These are phyloP conservation scores for Cepphus grylle DNA, from an alignment of 2,113 vertebrate genomes.

Conservation along the genomic window DNA sequence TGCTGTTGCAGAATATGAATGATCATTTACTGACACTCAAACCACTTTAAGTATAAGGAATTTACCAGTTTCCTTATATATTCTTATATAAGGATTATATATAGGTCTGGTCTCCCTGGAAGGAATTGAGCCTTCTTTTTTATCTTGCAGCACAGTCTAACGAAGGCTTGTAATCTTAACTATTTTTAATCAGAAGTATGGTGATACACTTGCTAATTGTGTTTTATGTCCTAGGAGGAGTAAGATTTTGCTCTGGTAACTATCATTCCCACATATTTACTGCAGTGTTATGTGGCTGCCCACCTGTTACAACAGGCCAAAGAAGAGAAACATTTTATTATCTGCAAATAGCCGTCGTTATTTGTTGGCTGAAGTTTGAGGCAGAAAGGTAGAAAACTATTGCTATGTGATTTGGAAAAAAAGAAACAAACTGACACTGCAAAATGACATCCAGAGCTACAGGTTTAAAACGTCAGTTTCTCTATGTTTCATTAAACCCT, in stretches of 20 bases:
- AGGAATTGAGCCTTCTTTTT: not conserved
- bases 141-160: not conserved
- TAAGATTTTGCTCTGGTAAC: not conserved
- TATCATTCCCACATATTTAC: not conserved
- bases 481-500: slow-evolving; percentile 63
- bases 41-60: not conserved
- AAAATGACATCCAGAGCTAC: slow-evolving; percentile 28
- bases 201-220: not conserved
- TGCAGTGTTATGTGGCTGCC: not conserved
- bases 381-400: slow-evolving; percentile 20
- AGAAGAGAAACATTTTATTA: slow-evolving; percentile 6
- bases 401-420: not conserved
- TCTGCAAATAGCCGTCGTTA: not conserved
- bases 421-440: not conserved
- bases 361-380: slow-evolving; percentile 6
- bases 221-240: not conserved
- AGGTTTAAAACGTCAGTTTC: slow-evolving; percentile 35
- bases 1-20: not conserved
- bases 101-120: not conserved
- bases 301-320: not conserved
- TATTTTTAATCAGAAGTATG: not conserved
- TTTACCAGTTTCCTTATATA: not conserved
- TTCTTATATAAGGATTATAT: not conserved
- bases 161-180: not conserved
- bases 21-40: not conserved